Percentiles rank a stretch among this genome's conserved stretches.
phyloP scores from a whole-genome alignment of 2,113 vertebrate genomes.

The Baryphthengus martii region DNA sequence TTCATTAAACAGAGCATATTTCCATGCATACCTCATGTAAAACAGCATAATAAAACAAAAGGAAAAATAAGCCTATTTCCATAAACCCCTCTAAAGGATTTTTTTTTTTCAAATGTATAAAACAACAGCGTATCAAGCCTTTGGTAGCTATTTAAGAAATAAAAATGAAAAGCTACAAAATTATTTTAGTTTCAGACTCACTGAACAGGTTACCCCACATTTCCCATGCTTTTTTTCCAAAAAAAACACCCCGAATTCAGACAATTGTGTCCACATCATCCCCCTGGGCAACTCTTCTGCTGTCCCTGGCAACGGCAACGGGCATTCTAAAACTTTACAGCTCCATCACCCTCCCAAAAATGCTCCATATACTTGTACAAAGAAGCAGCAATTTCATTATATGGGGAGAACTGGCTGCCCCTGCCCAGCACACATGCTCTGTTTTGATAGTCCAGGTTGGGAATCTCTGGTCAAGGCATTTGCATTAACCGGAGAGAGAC shows the following conservation, averaged over 20 bases:
- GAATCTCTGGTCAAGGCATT: neutral
- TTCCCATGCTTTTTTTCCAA: fast-evolving
- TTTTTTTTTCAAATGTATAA: neutral
- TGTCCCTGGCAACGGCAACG: neutral
- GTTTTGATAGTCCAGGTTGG: neutral
- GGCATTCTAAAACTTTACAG: neutral
- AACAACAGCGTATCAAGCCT: neutral
- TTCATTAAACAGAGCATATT: neutral
- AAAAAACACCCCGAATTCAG: neutral
- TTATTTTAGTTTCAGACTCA: neutral
- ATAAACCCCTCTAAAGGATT: neutral
- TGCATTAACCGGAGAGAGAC: neutral
- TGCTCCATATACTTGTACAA: fast-evolving
- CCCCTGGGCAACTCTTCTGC: neutral
- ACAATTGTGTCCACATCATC: neutral
- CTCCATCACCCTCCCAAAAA: neutral
- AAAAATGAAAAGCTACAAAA: neutral
- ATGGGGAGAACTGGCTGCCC: fast-evolving
- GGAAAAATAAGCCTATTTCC: neutral
- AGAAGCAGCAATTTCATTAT: fast-evolving
- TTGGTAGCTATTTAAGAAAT: neutral
- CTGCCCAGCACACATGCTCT: too few species aligned
- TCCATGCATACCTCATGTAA: neutral
- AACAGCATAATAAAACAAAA: neutral
- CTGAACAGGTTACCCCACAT: neutral